Conservation (phyloP, 2,113 vertebrate genomes). For the Sciurus niger region DNA sequence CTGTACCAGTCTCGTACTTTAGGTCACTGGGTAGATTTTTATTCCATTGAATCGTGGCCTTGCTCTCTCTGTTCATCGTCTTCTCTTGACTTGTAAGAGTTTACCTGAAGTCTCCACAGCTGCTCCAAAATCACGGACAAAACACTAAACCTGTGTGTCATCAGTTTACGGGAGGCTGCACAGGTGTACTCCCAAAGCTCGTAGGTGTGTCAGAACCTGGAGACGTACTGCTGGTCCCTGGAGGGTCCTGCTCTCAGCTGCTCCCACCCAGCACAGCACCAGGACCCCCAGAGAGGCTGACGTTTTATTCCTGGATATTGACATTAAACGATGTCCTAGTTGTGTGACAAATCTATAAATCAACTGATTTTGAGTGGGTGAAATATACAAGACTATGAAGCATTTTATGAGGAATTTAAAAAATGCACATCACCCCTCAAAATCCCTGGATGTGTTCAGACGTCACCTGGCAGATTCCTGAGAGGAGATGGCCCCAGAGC, state of each 20-base stretch:
- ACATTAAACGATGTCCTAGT: background rate
- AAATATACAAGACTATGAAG: constrained; percentile 13
- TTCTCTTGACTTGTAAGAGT: background rate
- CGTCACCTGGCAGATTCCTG: background rate
- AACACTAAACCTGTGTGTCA: background rate
- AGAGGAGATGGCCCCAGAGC: background rate
- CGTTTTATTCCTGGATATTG: background rate
- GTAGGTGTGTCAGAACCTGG: background rate
- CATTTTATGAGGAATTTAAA: background rate
- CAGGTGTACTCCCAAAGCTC: background rate
- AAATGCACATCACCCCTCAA: too few species aligned
- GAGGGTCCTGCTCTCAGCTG: background rate
- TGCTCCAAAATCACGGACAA: background rate
- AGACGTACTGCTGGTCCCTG: background rate
- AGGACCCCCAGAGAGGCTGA: background rate
- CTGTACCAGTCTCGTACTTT: background rate
- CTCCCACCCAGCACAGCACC: background rate
- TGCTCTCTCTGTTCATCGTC: background rate
- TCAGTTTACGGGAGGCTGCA: background rate
- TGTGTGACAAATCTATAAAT: background rate
- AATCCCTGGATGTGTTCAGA: background rate
- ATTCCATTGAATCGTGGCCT: background rate
- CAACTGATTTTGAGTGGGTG: background rate
- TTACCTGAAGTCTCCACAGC: background rate
- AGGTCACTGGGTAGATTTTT: background rate